Conservation (phyloP, 2,888 invertebrate species). For the Scotopteryx bipunctaria region DNA sequence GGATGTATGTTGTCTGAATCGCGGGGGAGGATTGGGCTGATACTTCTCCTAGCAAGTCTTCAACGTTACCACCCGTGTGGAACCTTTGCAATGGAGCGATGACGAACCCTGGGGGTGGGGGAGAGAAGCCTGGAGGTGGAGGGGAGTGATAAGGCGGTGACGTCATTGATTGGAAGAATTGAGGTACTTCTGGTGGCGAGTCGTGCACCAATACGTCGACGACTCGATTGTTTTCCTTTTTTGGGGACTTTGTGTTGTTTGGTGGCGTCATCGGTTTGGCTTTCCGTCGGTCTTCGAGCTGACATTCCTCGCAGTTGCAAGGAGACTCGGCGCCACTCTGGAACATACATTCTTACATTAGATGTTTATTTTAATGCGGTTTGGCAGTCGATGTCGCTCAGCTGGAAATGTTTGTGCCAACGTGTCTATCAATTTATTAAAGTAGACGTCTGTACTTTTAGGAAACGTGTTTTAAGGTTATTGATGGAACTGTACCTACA, state of each 20-base stretch:
- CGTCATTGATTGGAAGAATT: constrained; percentile 73
- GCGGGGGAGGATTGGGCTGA: constrained; percentile 71
- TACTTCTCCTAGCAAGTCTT: constrained; percentile 87
- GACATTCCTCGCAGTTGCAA: constrained; percentile 76
- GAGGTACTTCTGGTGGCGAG: constrained; percentile 68
- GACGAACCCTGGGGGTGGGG: constrained; percentile 68
- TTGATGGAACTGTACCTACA: no score
- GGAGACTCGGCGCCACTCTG: constrained; percentile 76
- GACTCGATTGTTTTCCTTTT: constrained; percentile 61
- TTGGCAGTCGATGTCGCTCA: not conserved
- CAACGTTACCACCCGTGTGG: constrained; percentile 86
- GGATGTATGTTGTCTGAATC: constrained; percentile 74
- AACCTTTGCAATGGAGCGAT: constrained; percentile 71
- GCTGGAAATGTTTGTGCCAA: constrained; percentile 9
- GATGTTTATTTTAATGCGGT: not conserved
- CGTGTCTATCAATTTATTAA: constrained; percentile 4
- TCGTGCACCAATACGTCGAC: constrained; percentile 77
- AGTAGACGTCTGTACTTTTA: not conserved
- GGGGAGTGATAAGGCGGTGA: constrained; percentile 65
- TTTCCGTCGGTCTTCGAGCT: constrained; percentile 47
- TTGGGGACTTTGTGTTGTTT: constrained; percentile 46
- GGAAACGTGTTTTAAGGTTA: no score
- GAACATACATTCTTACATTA: constrained; percentile 43
- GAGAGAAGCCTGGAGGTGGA: constrained; percentile 64
- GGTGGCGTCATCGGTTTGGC: constrained; percentile 38